A percentile compares a stretch with the other conserved stretches of the same genome.
These are phyloP conservation scores for Trissoscelio sp. DNA, from an alignment of 2,888 invertebrate species.

Conservation along the genomic window DNA sequence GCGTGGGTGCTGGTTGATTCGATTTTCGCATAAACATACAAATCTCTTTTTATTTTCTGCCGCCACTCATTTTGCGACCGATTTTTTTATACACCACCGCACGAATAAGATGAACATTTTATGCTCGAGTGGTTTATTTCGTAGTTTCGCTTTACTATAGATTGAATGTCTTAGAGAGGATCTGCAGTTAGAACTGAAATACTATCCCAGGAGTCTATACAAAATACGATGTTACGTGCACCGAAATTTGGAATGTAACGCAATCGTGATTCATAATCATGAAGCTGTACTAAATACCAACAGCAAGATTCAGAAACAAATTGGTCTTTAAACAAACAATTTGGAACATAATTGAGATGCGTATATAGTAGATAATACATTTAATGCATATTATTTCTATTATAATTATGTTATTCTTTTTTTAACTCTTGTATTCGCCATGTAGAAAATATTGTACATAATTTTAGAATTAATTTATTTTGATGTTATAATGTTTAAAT, in stretches of 20 bases:
- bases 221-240: slow-evolving; percentile 30
- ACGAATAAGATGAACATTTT: neutral
- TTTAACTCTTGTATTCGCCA: no score
- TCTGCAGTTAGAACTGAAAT: slow-evolving; percentile 16
- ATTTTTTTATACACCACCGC: neutral
- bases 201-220: slow-evolving; percentile 23
- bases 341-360: no score
- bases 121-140: neutral
- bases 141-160: neutral
- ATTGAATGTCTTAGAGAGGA: slow-evolving; percentile 6
- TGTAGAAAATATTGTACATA: no score
- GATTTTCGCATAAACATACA: no score
- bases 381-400: no score
- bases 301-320: slow-evolving; percentile 10
- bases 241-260: slow-evolving; percentile 28
- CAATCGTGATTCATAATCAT: slow-evolving; percentile 43
- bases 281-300: slow-evolving; percentile 28
- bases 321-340: slow-evolving; percentile 12
- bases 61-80: neutral
- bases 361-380: no score
- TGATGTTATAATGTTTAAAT: no score
- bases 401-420: no score
- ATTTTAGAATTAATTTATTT: no score
- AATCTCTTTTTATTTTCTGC: neutral
- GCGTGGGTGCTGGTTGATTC: no score